Evolutionary conservation across 30 jellyfish, hydroid and myxozoan species (phyloP).

Genomic region (Aurelia sp.): DNA sequence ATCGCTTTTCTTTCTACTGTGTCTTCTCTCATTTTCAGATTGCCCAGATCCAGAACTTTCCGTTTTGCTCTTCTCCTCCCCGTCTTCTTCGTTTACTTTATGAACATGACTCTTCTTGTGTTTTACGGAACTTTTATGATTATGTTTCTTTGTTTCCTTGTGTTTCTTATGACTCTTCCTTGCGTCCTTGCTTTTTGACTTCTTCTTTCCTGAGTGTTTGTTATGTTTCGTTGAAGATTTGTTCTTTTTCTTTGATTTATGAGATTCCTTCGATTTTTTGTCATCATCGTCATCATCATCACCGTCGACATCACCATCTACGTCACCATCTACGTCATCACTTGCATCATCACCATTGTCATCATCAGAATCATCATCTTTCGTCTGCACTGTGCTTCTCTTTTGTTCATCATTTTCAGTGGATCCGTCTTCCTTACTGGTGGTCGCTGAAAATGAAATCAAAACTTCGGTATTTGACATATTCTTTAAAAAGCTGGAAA

Average conservation of each 20-base stretch:
- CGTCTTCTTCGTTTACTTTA: not conserved
- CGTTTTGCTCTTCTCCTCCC: not conserved
- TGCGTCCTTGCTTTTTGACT: not conserved
- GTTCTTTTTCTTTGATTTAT: not conserved
- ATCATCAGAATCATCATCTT: slow-evolving; percentile 46
- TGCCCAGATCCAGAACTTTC: not conserved
- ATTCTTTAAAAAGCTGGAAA: too few relatives aligned
- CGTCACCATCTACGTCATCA: slow-evolving; percentile 33
- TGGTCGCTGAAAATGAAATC: too few relatives aligned
- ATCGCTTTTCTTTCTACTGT: not conserved
- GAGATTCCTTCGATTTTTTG: slow-evolving; percentile 2
- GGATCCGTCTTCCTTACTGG: slow-evolving; percentile 18
- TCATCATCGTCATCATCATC: slow-evolving; percentile 26
- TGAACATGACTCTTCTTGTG: not conserved
- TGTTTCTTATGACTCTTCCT: slow-evolving; percentile 35
- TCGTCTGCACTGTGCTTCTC: slow-evolving; percentile 24
- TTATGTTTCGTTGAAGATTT: slow-evolving; percentile 3
- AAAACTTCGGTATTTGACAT: too few relatives aligned
- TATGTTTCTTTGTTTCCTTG: not conserved
- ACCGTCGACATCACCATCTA: slow-evolving; percentile 3
- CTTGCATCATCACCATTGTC: slow-evolving; percentile 48
- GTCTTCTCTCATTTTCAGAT: not conserved
- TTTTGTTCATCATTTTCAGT: slow-evolving; percentile 54
- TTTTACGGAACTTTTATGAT: not conserved
- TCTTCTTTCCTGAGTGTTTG: not conserved